Evolutionary conservation across 2,113 vertebrate species (phyloP), one percentile per base, ranked within the genome.

Genomic region (Bucco capensis): DNA sequence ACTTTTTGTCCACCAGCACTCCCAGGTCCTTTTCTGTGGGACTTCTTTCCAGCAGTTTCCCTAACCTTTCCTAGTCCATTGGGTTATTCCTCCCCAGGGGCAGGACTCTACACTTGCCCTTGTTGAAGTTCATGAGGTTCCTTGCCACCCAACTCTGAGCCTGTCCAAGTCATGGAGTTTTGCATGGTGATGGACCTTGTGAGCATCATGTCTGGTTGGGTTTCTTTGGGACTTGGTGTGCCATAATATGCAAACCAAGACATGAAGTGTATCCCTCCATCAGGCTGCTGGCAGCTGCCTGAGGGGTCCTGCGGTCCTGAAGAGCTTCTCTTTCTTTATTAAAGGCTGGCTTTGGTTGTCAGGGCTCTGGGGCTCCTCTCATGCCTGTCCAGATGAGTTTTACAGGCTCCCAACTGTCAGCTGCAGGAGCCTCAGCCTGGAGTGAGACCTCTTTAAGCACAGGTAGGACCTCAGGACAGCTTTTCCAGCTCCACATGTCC

Each of bases 401-500:
- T 23, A 51, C 37, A 42, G n/a, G 49, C n/a, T 83, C n/a, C 35
- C 3, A 1, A 35, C 40, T 3, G 2, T 12, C 46, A 23, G 31
- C 3, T 1, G 33, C 3, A 4, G 8, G 47, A 88, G 30, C 37
- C 54, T 51, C 37, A 49, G 24, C 31, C 44, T 10, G 8, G 33
- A 35, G 18, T 0, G 6, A 46, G 82, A 24, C 31, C 35, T 18
- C 2, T 0, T 21, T 35, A 27, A 84, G 47, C 1, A 21, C 2
- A 2, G 1, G 1, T 16, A 37, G 44, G 56, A 62, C 50, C 24
- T 12, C 16, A 10, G 44, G 40, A 31, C 25, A 30, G 30, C 61
- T 67, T 24, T 25, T n/a, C 22, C 33, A 25, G 42, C 49, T 56
- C 28, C 42, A 19, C 3, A 1, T 3, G 0, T 46, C 1, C 1